phyloP scores from a whole-genome alignment of 2,113 vertebrate genomes.

The Irena cyanogastra region DNA sequence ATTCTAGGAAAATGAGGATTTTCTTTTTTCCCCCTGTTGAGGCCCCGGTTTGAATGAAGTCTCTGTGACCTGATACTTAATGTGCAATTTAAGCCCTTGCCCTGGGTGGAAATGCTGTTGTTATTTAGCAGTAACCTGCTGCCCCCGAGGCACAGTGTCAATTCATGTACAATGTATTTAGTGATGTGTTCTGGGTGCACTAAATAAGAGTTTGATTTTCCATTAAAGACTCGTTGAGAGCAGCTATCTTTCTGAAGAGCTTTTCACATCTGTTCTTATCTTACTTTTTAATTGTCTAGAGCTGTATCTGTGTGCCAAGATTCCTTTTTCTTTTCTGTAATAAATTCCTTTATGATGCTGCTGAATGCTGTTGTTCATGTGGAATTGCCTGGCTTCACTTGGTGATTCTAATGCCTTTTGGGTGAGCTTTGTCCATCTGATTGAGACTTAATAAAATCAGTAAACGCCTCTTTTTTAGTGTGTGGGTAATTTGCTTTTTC shows the following conservation, averaged over 20 bases:
- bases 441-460: neutral
- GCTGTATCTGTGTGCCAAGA: neutral
- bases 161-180: neutral
- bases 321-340: neutral
- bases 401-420: neutral
- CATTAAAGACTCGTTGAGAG: neutral
- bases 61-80: neutral
- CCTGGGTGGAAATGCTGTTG: neutral
- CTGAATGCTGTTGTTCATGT: neutral
- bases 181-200: neutral
- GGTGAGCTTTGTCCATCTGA: neutral
- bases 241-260: neutral
- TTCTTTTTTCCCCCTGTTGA: neutral
- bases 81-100: neutral
- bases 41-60: neutral
- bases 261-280: neutral
- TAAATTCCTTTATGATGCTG: neutral
- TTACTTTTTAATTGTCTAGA: neutral
- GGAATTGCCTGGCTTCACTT: neutral
- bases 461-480: neutral
- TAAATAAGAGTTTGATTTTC: neutral
- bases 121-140: neutral
- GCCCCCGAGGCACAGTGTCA: neutral
- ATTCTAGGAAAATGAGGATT: neutral
- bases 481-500: neutral